Conservation (phyloP, 2,888 invertebrate genomes). For the Apantesis nais region DNA sequence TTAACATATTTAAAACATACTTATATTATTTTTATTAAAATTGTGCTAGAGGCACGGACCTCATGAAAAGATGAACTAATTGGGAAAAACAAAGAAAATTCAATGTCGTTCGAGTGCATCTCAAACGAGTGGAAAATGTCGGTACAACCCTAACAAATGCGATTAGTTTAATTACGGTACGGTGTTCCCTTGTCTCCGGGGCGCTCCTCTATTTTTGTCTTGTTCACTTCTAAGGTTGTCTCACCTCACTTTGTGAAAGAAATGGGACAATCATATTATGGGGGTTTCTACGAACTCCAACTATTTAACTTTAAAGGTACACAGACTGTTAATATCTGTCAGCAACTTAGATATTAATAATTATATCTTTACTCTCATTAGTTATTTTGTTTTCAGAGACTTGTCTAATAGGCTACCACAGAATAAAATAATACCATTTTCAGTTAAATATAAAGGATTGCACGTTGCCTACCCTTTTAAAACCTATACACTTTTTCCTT, state of each 20-base stretch:
- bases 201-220: slow-evolving; percentile 6
- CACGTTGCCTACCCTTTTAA: no score
- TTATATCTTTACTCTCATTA: no score
- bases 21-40: no score
- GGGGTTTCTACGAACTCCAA: background rate
- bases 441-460: no score
- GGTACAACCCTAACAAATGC: slow-evolving; percentile 27
- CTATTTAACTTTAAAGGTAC: no score
- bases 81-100: background rate
- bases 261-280: background rate
- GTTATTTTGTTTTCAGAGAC: no score
- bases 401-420: no score
- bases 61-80: background rate
- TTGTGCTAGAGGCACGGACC: background rate
- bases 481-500: no score
- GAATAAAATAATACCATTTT: no score
- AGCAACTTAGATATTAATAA: no score
- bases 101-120: slow-evolving; percentile 15
- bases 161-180: slow-evolving; percentile 3
- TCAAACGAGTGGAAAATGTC: slow-evolving; percentile 27
- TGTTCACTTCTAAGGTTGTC: background rate
- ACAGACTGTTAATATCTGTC: no score
- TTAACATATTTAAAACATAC: no score
- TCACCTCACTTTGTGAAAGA: background rate
- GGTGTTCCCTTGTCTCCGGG: slow-evolving; percentile 11